Conservation (phyloP, 2,888 invertebrate genomes). For the Zeuzera pyrina region DNA sequence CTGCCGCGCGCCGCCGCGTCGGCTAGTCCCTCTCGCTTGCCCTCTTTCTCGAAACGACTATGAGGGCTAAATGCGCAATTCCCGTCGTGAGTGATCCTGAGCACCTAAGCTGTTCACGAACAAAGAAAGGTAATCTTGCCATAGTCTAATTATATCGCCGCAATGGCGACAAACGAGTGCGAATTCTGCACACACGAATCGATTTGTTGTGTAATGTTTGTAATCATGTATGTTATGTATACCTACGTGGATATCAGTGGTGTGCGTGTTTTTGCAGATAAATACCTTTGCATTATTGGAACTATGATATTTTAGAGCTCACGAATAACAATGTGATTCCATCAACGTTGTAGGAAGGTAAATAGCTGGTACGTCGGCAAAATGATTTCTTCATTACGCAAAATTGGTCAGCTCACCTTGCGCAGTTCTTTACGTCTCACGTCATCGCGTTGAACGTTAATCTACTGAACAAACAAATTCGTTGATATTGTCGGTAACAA, state of each 20-base stretch:
- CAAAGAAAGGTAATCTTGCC: conserved; percentile 32
- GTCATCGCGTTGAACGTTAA: conserved; percentile 46
- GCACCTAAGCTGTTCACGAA: conserved; percentile 13
- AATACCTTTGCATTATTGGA: conserved; percentile 11
- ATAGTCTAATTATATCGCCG: conserved; percentile 1
- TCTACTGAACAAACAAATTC: conserved; percentile 40
- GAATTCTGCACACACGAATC: neutral
- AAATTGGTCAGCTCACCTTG: conserved; percentile 47
- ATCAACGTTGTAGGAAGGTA: neutral
- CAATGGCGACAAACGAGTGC: neutral
- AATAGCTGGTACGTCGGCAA: conserved; percentile 9
- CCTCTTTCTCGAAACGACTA: conserved; percentile 46
- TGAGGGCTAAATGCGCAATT: conserved; percentile 46
- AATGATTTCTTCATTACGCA: conserved; percentile 30
- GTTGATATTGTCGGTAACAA: conserved; percentile 21
- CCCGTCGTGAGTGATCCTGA: conserved; percentile 43
- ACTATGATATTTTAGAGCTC: conserved; percentile 3
- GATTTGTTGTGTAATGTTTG: conserved; percentile 23
- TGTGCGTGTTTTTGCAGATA: conserved; percentile 22
- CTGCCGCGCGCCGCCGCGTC: conserved; percentile 66
- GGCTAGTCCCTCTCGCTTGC: conserved; percentile 49
- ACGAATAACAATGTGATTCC: neutral
- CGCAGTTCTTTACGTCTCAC: conserved; percentile 35
- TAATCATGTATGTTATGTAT: conserved; percentile 32
- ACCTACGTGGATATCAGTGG: conserved; percentile 11